Base-by-base conservation (phyloP, 35 echinoderm and acorn worm species). In the Diadema setosum region DNA sequence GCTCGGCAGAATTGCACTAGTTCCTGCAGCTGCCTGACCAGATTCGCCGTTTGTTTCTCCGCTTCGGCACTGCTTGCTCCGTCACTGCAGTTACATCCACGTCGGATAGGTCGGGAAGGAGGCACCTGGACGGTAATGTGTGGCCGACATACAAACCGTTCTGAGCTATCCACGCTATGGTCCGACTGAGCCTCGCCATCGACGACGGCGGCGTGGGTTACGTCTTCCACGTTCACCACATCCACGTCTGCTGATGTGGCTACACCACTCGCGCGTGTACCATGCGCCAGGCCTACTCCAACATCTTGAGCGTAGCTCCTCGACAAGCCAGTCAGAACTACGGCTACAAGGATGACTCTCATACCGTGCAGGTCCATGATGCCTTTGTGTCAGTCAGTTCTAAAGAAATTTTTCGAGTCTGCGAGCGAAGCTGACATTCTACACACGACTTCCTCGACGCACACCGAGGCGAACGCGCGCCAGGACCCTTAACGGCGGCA, bases 111-210 rank as follows among this genome's bases (percentile, higher is more conserved):
- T 23, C 21, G 30, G 25, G 82, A 35, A 69, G 83, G 31, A 1
- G 58, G 83, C 17, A 65, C 18, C 42, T 87, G 65, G 42, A 87
- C 75, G 25, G 85, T 87, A 42, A 87, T 87, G 17, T 87, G 85
- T 4, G 85, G 85, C 37, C 69, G 64, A 46, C 85, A 87, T 24
- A 87, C 85, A 33, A 87, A 87, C 26, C 43, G 29, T 9, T 39
- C 73, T 7, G 39, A 21, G 40, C 25, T 78, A 0, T 78, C 40
- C 11, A 21, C 25, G 17, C 11, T 36, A 78, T 5, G 9, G n/a
- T 3, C 36, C 14, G 39, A 7, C 23, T 78, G 73, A 21, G 3
- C 26, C 4, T 41, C 40, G 40, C 44, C 40, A 36, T 35, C 34
- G 5, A 35, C 44, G 9, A 78, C 9, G 3, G 17, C 5, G 21